Base-by-base conservation (phyloP, 2,113 vertebrate genomes). In the Burhinus oedicnemus region DNA sequence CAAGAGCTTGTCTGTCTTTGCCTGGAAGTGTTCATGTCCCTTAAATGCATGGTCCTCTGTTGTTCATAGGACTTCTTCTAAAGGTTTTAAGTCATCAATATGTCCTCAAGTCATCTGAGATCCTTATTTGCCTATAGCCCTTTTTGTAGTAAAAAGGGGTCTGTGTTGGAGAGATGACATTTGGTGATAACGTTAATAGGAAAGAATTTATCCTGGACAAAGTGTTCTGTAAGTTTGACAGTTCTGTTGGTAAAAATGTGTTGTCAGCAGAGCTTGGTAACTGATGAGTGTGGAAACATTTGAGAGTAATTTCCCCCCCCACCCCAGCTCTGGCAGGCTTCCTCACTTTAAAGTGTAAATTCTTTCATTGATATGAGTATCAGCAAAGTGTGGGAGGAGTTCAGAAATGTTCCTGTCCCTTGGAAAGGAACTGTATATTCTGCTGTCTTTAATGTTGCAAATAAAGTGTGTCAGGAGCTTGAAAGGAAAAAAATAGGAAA, bases 251-350 rank as follows among this genome's bases (percentile, higher is more conserved):
- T 78, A 70, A 93, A 89, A 93, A 79, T 51, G 62, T 70, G 42
- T 47, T 94, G 88, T 96, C 88, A 95, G 82, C 57, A 87, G 82
- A 92, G 65, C 82, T 71, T 72, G 57, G 61, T 84, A 91, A 68
- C 57, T 79, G 88, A 82, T 75, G 78, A 93, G 57, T 93, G 93
- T 93, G 57, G 85, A 95, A 96, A 90, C 74, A 85, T 47, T 90
- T 5, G 6, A 47, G 52, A 87, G 55, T 72, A 92, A 60, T 81
- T 85, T 68, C 71, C 57, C n/a, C n/a, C n/a, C n/a, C n/a, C n/a
- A n/a, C n/a, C 54, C 65, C 55, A 34, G 47, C 66, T 94, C 85
- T 90, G 85, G 85, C 90, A 94, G 22, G 26, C 57, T 90, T 93
- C 38, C 85, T 82, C 4, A 2, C 65, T 87, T 93, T 40, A n/a